phyloP scores from a whole-genome alignment of 2,797 vertebrate genomes.

The Dryobates pubescens region DNA sequence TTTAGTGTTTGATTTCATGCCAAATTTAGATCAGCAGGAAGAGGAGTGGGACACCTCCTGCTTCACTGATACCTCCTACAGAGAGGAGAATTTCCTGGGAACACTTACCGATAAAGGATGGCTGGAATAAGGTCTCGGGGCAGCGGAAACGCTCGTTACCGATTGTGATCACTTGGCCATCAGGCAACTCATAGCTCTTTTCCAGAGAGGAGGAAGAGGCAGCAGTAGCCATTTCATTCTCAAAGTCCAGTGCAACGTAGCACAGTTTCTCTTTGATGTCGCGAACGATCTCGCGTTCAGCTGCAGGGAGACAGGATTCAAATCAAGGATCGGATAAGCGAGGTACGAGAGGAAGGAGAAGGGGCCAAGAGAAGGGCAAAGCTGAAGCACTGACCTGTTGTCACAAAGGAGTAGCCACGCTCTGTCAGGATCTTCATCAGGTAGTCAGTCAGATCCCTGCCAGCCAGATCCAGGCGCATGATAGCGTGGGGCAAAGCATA shows the following conservation, averaged over 20 bases:
- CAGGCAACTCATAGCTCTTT: conserved; percentile 99
- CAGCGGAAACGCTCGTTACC: conserved; percentile 99
- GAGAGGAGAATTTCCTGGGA: background rate
- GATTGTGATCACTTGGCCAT: conserved; percentile 99
- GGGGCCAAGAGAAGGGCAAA: background rate
- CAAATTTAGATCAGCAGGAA: background rate
- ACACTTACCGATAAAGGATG: conserved; percentile 95
- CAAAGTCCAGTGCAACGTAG: conserved; percentile 99
- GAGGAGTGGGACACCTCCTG: background rate
- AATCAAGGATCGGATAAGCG: conserved; percentile 39
- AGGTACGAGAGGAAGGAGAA: background rate
- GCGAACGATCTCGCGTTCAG: conserved; percentile 99
- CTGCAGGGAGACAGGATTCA: conserved; percentile 74
- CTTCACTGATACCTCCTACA: background rate
- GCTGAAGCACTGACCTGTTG: conserved; percentile 86
- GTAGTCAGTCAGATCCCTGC: conserved; percentile 98
- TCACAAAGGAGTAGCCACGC: conserved; percentile 98
- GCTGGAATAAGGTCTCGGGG: conserved; percentile 99
- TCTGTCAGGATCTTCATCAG: conserved; percentile 99
- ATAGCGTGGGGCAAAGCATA: conserved; percentile 96
- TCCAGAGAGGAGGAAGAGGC: conserved; percentile 98
- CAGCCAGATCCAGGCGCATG: conserved; percentile 98
- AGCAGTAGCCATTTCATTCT: conserved; percentile 99
- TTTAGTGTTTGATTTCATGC: background rate
- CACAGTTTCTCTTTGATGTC: conserved; percentile 99